Conservation (phyloP, 1,140 invertebrate genomes). For the Drosophila rufa region DNA sequence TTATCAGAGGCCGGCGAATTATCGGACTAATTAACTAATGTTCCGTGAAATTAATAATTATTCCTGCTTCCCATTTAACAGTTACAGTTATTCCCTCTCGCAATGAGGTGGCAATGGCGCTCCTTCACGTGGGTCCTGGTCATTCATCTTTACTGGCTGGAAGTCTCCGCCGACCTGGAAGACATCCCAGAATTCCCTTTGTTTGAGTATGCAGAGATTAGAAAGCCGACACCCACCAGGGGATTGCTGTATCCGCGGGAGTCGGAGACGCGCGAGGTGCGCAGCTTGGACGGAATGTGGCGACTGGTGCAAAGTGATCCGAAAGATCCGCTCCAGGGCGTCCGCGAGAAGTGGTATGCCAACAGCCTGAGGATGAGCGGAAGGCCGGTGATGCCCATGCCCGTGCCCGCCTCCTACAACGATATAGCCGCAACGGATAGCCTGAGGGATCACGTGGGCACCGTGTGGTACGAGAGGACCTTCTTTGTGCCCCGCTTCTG, state of each 20-base stretch:
- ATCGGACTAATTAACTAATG: background rate
- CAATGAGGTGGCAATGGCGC: background rate
- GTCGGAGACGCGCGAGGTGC: conserved; percentile 92
- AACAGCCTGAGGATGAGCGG: conserved; percentile 57
- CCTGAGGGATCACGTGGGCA: conserved; percentile 96
- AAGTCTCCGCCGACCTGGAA: background rate
- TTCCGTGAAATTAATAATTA: background rate
- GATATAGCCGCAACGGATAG: conserved; percentile 93
- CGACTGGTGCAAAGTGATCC: conserved; percentile 90
- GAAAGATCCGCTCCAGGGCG: conserved; percentile 89
- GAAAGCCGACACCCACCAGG: conserved; percentile 49
- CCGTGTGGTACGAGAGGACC: conserved; percentile 95
- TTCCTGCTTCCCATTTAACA: background rate
- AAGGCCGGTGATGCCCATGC: conserved; percentile 90
- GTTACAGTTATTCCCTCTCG: background rate
- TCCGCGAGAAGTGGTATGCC: conserved; percentile 91
- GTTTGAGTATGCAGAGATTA: conserved; percentile 42
- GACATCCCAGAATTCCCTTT: background rate
- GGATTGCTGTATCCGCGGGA: conserved; percentile 93
- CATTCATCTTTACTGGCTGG: background rate
- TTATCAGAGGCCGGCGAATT: conserved; percentile 15
- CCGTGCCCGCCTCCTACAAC: conserved; percentile 98
- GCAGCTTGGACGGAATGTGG: conserved; percentile 94
- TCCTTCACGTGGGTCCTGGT: background rate
- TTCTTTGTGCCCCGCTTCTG: conserved; percentile 92